Evolutionary conservation across 2,113 vertebrate species (phyloP).

Genomic region (Rhinogobius similis): DNA sequence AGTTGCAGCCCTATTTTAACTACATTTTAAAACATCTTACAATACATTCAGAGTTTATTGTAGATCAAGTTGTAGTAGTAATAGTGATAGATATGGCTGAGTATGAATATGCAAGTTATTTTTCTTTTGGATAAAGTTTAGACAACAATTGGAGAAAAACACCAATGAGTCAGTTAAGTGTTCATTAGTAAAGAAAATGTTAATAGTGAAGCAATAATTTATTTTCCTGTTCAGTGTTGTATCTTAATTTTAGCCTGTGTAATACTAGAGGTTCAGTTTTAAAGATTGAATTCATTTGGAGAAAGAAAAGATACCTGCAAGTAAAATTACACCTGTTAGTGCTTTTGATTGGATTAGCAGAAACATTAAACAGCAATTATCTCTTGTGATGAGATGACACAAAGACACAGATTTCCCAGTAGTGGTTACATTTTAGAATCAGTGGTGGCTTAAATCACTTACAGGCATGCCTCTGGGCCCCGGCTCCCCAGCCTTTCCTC

Average conservation of each 20-base stretch:
- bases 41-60: too few species aligned
- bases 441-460: conserved; percentile 44
- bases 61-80: too few species aligned
- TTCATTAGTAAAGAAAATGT: not conserved
- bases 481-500: conserved; percentile 74
- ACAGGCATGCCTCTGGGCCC: conserved; percentile 73
- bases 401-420: conserved; percentile 3
- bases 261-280: not conserved
- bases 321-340: conserved; percentile 5
- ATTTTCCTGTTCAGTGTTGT: too few species aligned
- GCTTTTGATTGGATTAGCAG: conserved; percentile 5
- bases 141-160: not conserved
- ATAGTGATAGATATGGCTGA: too few species aligned
- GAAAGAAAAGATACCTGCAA: not conserved
- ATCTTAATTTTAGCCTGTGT: not conserved
- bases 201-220: too few species aligned
- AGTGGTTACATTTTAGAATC: not conserved
- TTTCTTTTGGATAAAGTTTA: not conserved
- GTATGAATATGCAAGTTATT: too few species aligned
- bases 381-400: conserved; percentile 8
- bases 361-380: conserved; percentile 8
- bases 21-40: too few species aligned
- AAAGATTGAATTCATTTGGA: not conserved
- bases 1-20: too few species aligned
- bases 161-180: not conserved